phyloP scores from a whole-genome alignment of 2,113 vertebrate species.

The Dissostichus mawsoni region DNA sequence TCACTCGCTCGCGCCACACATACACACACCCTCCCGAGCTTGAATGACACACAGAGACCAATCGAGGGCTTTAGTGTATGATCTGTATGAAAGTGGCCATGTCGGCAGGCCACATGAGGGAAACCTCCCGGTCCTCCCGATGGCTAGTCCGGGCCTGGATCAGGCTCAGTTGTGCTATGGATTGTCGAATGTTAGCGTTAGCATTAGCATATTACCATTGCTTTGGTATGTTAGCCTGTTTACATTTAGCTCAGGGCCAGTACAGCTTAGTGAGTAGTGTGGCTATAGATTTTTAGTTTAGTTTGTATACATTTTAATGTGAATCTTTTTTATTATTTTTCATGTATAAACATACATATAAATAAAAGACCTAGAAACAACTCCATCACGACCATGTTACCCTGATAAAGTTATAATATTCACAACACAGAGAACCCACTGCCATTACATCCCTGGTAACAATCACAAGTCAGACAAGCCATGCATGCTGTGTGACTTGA shows the following conservation, averaged over 20 bases:
- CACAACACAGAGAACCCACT: neutral
- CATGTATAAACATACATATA: neutral
- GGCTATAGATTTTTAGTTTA: neutral
- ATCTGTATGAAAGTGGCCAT: too few relatives aligned
- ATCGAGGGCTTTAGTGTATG: too few relatives aligned
- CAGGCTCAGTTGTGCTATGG: neutral
- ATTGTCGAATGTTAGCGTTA: too few relatives aligned
- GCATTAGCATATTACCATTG: neutral
- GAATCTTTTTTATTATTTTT: neutral
- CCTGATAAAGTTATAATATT: neutral
- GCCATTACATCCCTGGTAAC: conserved; percentile 2
- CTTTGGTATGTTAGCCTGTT: neutral
- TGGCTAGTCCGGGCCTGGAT: too few relatives aligned
- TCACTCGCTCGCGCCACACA: too few relatives aligned
- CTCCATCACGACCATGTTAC: neutral
- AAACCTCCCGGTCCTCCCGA: too few relatives aligned
- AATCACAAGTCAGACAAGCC: conserved; percentile 16
- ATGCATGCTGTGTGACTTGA: neutral
- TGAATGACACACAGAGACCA: too few relatives aligned
- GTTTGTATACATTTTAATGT: neutral
- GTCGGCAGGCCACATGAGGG: too few relatives aligned
- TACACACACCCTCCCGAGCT: too few relatives aligned
- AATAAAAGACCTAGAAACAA: neutral
- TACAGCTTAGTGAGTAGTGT: neutral
- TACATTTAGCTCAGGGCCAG: neutral